phyloP scores from a whole-genome alignment of 2,797 vertebrate genomes.

The Spizella passerina region DNA sequence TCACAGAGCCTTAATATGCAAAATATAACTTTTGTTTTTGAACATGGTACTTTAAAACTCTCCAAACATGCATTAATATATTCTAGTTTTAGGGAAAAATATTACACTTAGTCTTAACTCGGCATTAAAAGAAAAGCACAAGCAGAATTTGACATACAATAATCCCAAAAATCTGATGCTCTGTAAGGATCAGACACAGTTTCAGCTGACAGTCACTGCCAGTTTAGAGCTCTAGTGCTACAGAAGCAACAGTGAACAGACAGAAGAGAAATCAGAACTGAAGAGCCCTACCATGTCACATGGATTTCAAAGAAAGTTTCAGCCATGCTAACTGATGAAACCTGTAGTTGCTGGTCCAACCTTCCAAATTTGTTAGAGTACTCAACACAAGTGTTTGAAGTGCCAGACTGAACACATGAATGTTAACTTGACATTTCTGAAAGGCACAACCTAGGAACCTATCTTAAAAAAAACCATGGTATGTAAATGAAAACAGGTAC shows the following conservation, averaged over 20 bases:
- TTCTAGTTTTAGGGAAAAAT: slow-evolving; percentile 73
- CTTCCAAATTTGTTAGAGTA: slow-evolving; percentile 70
- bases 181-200: slow-evolving; percentile 54
- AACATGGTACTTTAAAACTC: slow-evolving; percentile 74
- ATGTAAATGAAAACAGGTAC: slow-evolving; percentile 48
- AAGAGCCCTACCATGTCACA: slow-evolving; percentile 31
- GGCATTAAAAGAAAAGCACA: slow-evolving; percentile 68
- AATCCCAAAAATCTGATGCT: slow-evolving; percentile 60
- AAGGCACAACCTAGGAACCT: slow-evolving; percentile 82
- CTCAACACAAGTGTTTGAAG: slow-evolving; percentile 69
- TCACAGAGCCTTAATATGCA: slow-evolving; percentile 77
- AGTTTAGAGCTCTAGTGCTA: slow-evolving; percentile 66
- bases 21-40: slow-evolving; percentile 79
- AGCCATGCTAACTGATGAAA: slow-evolving; percentile 70
- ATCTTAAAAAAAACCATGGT: slow-evolving; percentile 52
- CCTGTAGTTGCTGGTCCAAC: slow-evolving; percentile 61
- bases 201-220: slow-evolving; percentile 61
- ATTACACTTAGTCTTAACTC: slow-evolving; percentile 69
- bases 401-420: slow-evolving; percentile 70
- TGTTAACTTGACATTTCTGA: slow-evolving; percentile 76
- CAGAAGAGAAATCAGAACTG: slow-evolving; percentile 15
- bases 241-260: slow-evolving; percentile 62
- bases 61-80: slow-evolving; percentile 80
- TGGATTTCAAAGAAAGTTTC: slow-evolving; percentile 53
- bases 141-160: slow-evolving; percentile 68